Conservation (phyloP, 1,140 invertebrate genomes). For the Drosophila repletoides region DNA sequence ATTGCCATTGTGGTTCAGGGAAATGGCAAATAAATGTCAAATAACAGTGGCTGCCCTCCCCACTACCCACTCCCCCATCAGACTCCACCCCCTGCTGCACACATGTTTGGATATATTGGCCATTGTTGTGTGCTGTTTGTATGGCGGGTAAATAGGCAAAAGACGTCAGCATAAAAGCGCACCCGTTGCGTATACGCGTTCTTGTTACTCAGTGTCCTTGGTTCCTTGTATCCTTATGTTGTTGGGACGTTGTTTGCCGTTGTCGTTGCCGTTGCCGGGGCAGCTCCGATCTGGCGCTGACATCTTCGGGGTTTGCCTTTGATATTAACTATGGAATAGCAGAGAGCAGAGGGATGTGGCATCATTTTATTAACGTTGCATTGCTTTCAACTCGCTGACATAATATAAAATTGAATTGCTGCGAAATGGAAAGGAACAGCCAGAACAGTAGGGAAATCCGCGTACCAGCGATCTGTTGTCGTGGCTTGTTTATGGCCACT, state of each 20-base stretch:
- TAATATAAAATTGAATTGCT: conserved; percentile 80
- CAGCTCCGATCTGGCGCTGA: conserved; percentile 31
- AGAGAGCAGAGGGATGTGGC: background rate
- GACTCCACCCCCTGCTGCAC: conserved; percentile 7
- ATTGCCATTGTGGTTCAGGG: conserved; percentile 18
- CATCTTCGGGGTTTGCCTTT: conserved; percentile 38
- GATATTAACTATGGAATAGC: conserved; percentile 26
- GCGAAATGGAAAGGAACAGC: conserved; percentile 29
- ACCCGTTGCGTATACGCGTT: conserved; percentile 67
- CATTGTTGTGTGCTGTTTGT: conserved; percentile 46
- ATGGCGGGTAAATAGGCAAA: conserved; percentile 51
- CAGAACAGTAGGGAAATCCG: background rate
- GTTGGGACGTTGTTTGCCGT: conserved; percentile 16
- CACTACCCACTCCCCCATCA: background rate
- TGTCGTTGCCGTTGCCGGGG: conserved; percentile 16
- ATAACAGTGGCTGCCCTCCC: conserved; percentile 52
- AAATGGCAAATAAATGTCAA: conserved; percentile 82
- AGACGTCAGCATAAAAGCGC: conserved; percentile 58
- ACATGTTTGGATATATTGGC: conserved; percentile 43
- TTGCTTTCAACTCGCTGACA: conserved; percentile 73
- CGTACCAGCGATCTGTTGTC: conserved; percentile 1
- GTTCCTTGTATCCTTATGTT: no score
- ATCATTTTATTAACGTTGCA: conserved; percentile 76
- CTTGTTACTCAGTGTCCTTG: no score
- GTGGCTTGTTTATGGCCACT: conserved; percentile 21